Evolutionary conservation across 2,797 vertebrate species (phyloP).

Genomic region (Choloepus didactylus): DNA sequence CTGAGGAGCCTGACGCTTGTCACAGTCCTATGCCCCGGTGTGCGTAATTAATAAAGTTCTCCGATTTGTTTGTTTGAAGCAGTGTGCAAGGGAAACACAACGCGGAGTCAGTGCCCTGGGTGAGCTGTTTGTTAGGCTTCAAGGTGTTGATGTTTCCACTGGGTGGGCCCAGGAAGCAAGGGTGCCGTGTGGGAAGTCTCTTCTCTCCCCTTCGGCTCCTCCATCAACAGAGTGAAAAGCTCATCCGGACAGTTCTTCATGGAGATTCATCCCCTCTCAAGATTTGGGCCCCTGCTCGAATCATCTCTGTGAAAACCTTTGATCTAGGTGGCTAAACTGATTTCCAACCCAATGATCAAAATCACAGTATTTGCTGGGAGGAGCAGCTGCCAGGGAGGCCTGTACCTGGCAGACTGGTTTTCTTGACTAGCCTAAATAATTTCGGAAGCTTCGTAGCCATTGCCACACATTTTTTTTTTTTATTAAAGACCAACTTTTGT

Average conservation of each 20-base stretch:
- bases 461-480: neutral
- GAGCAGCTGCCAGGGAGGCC: neutral
- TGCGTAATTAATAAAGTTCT: constrained; percentile 61
- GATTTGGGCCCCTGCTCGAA: neutral
- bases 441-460: neutral
- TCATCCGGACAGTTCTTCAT: neutral
- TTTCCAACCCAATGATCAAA: constrained; percentile 60
- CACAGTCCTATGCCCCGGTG: constrained; percentile 48
- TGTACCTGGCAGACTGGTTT: neutral
- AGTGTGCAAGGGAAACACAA: constrained; percentile 54
- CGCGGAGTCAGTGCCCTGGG: constrained; percentile 42
- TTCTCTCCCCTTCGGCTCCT: neutral
- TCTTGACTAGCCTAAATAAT: constrained; percentile 11
- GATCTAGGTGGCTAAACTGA: constrained; percentile 35
- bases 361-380: constrained; percentile 28
- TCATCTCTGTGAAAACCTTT: constrained; percentile 65
- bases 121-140: neutral
- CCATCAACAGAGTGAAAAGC: neutral
- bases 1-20: neutral
- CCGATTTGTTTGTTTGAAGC: constrained; percentile 70
- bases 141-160: neutral
- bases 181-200: too few species aligned
- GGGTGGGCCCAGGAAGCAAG: neutral
- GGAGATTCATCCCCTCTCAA: neutral
- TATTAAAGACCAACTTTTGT: constrained; percentile 1